Conservation (phyloP, 2,113 vertebrate genomes). For the Alectura lathami region DNA sequence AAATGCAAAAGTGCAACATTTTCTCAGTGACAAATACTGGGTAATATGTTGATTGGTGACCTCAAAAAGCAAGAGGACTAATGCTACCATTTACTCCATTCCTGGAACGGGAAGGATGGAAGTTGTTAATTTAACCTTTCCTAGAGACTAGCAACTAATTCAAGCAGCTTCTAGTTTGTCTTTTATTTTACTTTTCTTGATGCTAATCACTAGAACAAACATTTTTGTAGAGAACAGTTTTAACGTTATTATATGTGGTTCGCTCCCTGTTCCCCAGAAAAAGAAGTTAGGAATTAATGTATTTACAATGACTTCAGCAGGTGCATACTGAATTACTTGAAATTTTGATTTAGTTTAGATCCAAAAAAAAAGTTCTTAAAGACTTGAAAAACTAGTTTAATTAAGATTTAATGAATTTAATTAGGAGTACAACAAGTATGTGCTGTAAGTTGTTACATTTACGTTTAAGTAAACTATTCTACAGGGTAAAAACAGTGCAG, state of each 20-base stretch:
- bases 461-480: neutral
- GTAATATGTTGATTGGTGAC: neutral
- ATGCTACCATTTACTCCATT: neutral
- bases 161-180: neutral
- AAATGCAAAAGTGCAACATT: neutral
- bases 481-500: neutral
- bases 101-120: neutral
- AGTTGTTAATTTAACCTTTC: neutral
- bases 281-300: neutral
- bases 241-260: neutral
- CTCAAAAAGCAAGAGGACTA: neutral
- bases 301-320: neutral
- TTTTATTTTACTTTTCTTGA: neutral
- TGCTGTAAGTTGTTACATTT: neutral
- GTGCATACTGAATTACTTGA: neutral
- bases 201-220: neutral
- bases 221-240: neutral
- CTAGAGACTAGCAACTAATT: neutral
- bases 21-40: neutral
- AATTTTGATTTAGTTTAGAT: neutral
- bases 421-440: neutral
- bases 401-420: neutral
- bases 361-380: neutral
- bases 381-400: neutral
- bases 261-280: neutral